Base-by-base conservation (phyloP, 2,797 vertebrate species). In the Sebastiscus tertius region DNA sequence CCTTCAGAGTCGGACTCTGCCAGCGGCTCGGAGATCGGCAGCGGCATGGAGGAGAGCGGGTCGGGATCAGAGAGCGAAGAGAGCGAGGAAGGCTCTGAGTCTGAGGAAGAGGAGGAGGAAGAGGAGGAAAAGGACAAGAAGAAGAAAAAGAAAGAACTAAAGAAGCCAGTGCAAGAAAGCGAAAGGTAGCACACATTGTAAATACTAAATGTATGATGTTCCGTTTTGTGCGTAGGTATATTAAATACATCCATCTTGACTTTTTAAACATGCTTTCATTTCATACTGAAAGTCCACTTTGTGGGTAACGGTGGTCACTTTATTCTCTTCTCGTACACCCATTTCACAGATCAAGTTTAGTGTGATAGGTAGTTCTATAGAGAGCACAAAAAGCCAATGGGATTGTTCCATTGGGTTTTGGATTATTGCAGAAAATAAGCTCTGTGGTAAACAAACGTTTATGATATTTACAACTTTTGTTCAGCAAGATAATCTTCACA, bases 1-100 rank as follows among this genome's bases (percentile, higher is more conserved):
- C 56, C 39, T 14, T n/a, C 93, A 99, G 98, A 98, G 72, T 97
- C 97, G 0, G 97, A 97, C 82, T 97, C 97, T 0, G 93, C 93
- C 82, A 99, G 97, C 0, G 94, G 95, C 27, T 96, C 96, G 0
- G 97, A 96, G 34, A 98, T 96, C 1, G 83, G 54, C 72, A 96
- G 96, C 3, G 89, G 70, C 81, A 96, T 94, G 70, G 97, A 95
- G 18, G 97, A 94, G 14, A 94, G 97, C 2, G 92, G 92, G 27
- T 97, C 97, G 0, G 96, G 89, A 33, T 97, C 96, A 0, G 95
- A 95, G 73, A 98, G 96, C 1, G 91, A 92, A 22, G 97, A 97
- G 66, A 98, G 97, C 0, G 95, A 94, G 13, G 96, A 97, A 1
- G 95, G 93, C 62, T 97, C 95, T 0, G 97, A 97, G 65, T 96